Evolutionary conservation across 2,888 invertebrate species (phyloP).

Genomic region (Coelogynopora nodosa): DNA sequence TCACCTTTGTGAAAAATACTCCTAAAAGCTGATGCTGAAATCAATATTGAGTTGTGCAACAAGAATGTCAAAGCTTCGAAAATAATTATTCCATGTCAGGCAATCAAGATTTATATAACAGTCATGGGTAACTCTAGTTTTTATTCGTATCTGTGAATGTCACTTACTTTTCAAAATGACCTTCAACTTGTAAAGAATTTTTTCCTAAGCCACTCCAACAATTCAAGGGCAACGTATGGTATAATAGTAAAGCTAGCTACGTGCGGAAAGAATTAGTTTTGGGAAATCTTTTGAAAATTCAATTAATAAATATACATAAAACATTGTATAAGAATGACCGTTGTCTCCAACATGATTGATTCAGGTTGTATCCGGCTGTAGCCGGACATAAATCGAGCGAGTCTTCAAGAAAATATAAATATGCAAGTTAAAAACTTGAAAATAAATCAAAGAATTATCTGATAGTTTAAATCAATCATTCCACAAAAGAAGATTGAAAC

Average conservation of each 20-base stretch:
- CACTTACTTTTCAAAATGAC: conserved; percentile 10
- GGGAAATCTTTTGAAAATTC: background rate
- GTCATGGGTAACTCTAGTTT: background rate
- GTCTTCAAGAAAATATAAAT: too few species aligned
- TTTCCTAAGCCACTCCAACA: conserved; percentile 22
- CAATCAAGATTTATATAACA: background rate
- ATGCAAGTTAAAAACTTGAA: background rate
- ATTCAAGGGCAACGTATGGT: background rate
- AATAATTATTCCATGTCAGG: conserved; percentile 3
- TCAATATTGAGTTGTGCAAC: conserved; percentile 7
- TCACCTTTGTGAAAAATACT: background rate
- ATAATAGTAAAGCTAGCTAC: background rate
- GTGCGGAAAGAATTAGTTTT: background rate
- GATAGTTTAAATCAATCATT: background rate
- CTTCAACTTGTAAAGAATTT: background rate
- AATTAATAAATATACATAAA: background rate
- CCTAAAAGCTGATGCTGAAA: background rate
- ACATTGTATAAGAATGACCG: background rate
- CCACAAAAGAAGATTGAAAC: background rate
- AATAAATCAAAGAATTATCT: background rate
- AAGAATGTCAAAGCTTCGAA: background rate
- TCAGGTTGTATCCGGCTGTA: background rate
- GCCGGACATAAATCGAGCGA: background rate
- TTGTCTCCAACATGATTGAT: background rate
- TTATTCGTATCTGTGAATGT: background rate